phyloP scores from a whole-genome alignment of 2,113 vertebrate genomes.

The Otolemur garnettii region DNA sequence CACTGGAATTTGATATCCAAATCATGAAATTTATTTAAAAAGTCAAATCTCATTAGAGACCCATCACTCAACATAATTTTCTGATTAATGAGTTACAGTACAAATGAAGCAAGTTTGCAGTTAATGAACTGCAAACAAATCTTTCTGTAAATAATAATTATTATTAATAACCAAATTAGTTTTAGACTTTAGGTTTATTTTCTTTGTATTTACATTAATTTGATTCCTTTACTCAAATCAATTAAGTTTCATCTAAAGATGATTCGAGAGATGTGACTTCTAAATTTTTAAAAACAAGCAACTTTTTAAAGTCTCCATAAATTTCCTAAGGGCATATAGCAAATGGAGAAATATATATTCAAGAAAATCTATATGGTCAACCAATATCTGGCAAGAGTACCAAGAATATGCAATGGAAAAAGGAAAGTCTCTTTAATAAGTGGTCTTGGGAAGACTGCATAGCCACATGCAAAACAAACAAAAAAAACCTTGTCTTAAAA shows the following conservation, averaged over 20 bases:
- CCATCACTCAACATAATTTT: slow-evolving; percentile 50
- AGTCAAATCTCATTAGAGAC: slow-evolving; percentile 38
- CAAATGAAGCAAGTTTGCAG: slow-evolving; percentile 58
- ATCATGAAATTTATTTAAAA: slow-evolving; percentile 68
- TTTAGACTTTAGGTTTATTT: slow-evolving; percentile 51
- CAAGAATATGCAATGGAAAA: neutral
- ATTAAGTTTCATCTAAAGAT: slow-evolving; percentile 46
- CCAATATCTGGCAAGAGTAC: neutral
- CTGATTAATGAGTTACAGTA: slow-evolving; percentile 56
- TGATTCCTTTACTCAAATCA: slow-evolving; percentile 52
- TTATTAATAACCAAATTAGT: slow-evolving; percentile 62
- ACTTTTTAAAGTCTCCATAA: neutral
- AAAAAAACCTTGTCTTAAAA: neutral
- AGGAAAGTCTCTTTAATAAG: neutral
- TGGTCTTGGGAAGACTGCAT: neutral
- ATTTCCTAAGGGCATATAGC: neutral
- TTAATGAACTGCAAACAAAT: slow-evolving; percentile 68
- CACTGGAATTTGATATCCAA: slow-evolving; percentile 57
- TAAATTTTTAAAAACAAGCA: neutral
- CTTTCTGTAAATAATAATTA: slow-evolving; percentile 65
- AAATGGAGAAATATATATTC: slow-evolving; percentile 22
- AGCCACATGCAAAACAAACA: neutral
- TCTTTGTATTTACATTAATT: slow-evolving; percentile 54
- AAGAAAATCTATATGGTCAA: slow-evolving; percentile 25
- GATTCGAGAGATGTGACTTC: slow-evolving; percentile 24